Conservation (phyloP, 1,140 invertebrate genomes). For the Drosophila neocordata region DNA sequence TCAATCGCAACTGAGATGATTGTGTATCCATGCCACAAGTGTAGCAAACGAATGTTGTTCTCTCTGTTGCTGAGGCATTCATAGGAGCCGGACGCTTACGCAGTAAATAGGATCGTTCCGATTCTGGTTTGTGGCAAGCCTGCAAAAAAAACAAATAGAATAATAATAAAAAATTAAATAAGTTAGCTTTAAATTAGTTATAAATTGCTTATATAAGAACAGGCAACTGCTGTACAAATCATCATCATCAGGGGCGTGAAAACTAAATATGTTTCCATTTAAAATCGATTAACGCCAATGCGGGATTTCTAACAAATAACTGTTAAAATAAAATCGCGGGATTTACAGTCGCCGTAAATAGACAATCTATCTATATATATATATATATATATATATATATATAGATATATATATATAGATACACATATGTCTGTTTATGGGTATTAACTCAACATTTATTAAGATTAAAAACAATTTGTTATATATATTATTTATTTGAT, state of each 20-base stretch:
- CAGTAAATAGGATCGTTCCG: constrained; percentile 90
- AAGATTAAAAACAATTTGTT: no score
- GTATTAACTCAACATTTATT: no score
- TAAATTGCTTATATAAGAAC: constrained; percentile 31
- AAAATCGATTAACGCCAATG: constrained; percentile 51
- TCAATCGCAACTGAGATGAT: constrained; percentile 88
- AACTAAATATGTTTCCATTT: constrained; percentile 62
- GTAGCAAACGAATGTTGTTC: constrained; percentile 93
- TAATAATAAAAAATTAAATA: constrained; percentile 29
- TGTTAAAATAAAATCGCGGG: constrained; percentile 33
- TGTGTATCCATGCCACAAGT: constrained; percentile 92
- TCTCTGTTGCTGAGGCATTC: constrained; percentile 83
- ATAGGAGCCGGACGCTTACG: constrained; percentile 87
- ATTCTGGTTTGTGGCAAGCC: constrained; percentile 88
- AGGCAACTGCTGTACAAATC: background rate
- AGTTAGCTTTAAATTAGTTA: constrained; percentile 9
- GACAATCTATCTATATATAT: background rate
- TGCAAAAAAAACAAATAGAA: constrained; percentile 80
- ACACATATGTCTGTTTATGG: background rate
- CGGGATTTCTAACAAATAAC: constrained; percentile 49
- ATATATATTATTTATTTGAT: no score
- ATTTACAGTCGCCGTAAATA: constrained; percentile 17
- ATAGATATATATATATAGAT: background rate
- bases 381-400: background rate
- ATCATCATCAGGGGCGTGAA: constrained; percentile 46